Evolutionary conservation across 2,113 vertebrate genomes (phyloP).

Genomic region (Sorex araneus): DNA sequence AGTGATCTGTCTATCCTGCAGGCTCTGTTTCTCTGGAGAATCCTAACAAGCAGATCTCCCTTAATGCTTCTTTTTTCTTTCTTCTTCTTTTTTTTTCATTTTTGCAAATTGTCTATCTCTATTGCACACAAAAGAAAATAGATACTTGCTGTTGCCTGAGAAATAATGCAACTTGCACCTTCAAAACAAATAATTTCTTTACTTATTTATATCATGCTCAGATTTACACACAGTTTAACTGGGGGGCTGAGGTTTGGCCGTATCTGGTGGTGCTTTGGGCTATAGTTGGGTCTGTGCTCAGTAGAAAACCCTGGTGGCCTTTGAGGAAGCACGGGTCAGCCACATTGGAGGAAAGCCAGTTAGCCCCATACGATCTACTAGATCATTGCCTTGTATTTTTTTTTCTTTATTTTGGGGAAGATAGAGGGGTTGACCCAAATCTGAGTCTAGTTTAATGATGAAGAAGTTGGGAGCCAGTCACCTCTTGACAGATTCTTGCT

Average conservation of each 20-base stretch:
- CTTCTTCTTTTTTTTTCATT: not conserved
- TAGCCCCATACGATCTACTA: no score
- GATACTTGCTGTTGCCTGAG: not conserved
- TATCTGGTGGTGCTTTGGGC: no score
- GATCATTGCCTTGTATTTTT: no score
- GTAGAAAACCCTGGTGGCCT: no score
- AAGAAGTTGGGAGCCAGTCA: not conserved
- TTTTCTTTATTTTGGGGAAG: no score
- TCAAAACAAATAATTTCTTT: not conserved
- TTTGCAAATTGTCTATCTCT: not conserved
- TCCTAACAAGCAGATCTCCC: not conserved
- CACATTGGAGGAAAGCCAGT: no score
- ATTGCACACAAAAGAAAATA: not conserved
- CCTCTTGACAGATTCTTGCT: not conserved
- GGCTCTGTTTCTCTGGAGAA: not conserved
- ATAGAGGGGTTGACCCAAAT: no score
- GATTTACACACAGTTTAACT: not conserved
- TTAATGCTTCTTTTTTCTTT: not conserved
- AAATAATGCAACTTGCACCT: not conserved
- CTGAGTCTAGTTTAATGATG: no score
- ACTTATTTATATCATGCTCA: not conserved
- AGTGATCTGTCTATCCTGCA: not conserved
- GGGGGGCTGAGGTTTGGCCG: no score
- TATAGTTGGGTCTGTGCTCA: no score
- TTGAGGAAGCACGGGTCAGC: no score